phyloP scores from a whole-genome alignment of 1,140 invertebrate species.

The Sycophila sp. region DNA sequence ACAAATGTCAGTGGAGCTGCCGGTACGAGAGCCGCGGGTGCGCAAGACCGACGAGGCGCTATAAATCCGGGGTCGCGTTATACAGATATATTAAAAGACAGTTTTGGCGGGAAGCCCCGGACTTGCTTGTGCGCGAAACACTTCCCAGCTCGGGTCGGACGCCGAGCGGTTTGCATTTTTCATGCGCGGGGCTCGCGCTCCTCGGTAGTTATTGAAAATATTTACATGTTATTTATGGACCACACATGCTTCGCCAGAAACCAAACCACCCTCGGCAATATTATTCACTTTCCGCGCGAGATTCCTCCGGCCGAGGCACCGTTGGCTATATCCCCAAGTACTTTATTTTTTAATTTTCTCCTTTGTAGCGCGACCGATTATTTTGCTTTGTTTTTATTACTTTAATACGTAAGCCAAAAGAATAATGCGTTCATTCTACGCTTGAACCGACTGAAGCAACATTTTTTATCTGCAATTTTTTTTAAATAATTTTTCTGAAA shows the following conservation, averaged over 20 bases:
- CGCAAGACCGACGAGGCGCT: conserved; percentile 43
- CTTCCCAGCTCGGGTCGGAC: conserved; percentile 42
- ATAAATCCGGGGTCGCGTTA: conserved; percentile 32
- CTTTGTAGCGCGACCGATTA: too few relatives aligned
- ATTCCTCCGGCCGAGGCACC: too few relatives aligned
- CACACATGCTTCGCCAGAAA: conserved; percentile 58
- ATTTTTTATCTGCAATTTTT: too few relatives aligned
- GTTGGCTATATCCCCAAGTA: too few relatives aligned
- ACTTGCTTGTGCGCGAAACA: conserved; percentile 35
- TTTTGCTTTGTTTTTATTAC: too few relatives aligned
- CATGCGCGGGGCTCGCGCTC: conserved; percentile 48
- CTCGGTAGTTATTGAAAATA: conserved; percentile 61
- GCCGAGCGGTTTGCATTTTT: conserved; percentile 62
- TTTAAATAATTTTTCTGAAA: too few relatives aligned
- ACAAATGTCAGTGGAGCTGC: conserved; percentile 60
- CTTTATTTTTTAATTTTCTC: too few relatives aligned
- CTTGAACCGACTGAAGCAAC: too few relatives aligned
- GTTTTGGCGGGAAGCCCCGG: conserved; percentile 44
- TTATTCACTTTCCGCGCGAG: too few relatives aligned
- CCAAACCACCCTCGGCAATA: conserved; percentile 41
- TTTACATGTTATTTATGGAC: conserved; percentile 64
- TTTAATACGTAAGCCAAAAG: too few relatives aligned
- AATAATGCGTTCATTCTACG: too few relatives aligned
- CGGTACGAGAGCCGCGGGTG: conserved; percentile 51
- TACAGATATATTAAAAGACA: conserved; percentile 59